These are phyloP conservation scores for Andrena minutula DNA, from an alignment of 2,888 invertebrate species.

Conservation along the genomic window DNA sequence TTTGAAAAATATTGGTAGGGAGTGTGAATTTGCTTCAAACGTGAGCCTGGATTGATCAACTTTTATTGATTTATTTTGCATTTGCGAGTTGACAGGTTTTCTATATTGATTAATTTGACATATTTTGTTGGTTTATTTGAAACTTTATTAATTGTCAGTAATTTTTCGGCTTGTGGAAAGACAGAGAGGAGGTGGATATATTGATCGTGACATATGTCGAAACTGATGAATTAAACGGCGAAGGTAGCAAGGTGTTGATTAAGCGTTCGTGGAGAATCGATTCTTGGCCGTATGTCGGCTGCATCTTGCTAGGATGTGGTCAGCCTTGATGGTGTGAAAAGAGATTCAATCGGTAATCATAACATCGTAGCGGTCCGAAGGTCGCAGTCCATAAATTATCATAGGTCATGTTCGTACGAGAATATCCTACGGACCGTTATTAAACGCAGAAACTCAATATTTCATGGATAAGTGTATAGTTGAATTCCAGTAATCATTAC, in stretches of 20 bases:
- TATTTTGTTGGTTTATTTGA: no score
- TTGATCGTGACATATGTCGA: not conserved
- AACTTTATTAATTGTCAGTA: no score
- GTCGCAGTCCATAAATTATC: slow-evolving; percentile 62
- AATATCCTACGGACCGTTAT: slow-evolving; percentile 33
- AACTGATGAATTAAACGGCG: not conserved
- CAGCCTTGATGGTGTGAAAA: slow-evolving; percentile 52
- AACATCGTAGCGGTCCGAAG: slow-evolving; percentile 50
- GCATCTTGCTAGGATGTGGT: slow-evolving; percentile 32
- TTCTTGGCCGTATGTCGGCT: not conserved
- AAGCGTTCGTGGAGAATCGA: not conserved
- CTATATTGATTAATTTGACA: no score
- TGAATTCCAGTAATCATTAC: no score
- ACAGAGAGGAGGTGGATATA: no score
- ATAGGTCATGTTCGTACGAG: slow-evolving; percentile 64
- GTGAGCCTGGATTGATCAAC: no score
- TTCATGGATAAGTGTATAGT: not conserved
- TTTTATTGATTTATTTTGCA: no score
- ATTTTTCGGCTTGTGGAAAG: no score
- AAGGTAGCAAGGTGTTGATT: not conserved
- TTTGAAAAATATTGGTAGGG: no score
- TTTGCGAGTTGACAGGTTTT: no score
- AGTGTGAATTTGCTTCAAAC: no score
- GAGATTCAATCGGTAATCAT: slow-evolving; percentile 33
- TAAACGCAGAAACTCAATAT: not conserved